Base-by-base conservation (phyloP, 2,888 invertebrate species). In the Agriopis aurantiaria region DNA sequence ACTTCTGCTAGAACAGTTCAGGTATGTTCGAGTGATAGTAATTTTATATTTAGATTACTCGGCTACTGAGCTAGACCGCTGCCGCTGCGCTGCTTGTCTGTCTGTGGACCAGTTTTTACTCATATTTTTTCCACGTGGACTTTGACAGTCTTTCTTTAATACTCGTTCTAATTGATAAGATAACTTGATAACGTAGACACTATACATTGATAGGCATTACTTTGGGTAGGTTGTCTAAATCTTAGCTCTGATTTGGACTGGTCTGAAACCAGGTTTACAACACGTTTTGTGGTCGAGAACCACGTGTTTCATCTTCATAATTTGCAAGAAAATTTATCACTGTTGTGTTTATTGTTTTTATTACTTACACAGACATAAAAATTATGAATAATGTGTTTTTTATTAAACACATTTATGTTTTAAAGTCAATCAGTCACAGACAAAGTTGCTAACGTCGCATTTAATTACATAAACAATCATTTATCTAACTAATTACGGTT, bases 11-110 rank as follows among this genome's bases (percentile, higher is more conserved):
- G 63, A 63, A 65, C 57, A 53, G 66, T 72, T 40, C 73, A 76
- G 81, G 82, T 76, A 60, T 68, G 65, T 59, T 56, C 59, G 78
- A 80, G 80, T 81, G 77, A 79, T 77, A 80, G 82, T 82, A 78
- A 72, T 78, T 66, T 70, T 78, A 74, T 69, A 69, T 73, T 69
- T 73, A 69, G 56, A 64, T 71, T 69, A 45, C 41, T 49, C 63
- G 12, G 66, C 65, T 63, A 70, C 23, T 58, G 63, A 48, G 62
- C 66, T 71, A 71, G 66, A 58, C 46, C 69, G n/a, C 62, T 33
- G 33, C 33, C 33, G 5, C 33, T 33, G 33, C 4, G 33, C 33
- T 62, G 56, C 72, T 69, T 59, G 60, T 56, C 14, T 23, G 61
- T 66, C 48, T 59, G 58, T 52, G 52, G 71, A 72, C 72, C 61